Evolutionary conservation across 2,113 vertebrate species (phyloP), one percentile per base, ranked within the genome.

Genomic region (Hassar affinis): DNA sequence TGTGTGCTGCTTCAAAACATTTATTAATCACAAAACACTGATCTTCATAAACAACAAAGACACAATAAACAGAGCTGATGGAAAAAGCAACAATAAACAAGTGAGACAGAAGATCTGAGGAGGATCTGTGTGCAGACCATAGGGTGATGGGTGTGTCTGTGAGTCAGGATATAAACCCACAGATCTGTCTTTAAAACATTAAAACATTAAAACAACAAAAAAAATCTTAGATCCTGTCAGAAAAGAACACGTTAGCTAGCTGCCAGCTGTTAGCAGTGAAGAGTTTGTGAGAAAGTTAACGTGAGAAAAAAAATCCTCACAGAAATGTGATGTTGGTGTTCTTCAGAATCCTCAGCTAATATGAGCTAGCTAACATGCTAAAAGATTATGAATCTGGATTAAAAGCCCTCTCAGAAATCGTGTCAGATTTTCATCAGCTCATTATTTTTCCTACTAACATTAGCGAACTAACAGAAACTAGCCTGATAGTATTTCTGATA

Each of bases 1-100:
- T 42, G 85, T 88, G 82, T 91, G 88, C 87, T 92, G 93, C 92
- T 92, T 93, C 47, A 93, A 93, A 95, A 93, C 94, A 94, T 95
- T 95, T 95, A 94, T 93, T 95, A 86, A 69, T 86, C 84, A 87
- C 84, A 84, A 81, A 85, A 80, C 80, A 89, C 89, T 86, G 78
- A 88, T 59, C 86, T 85, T 91, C 87, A 74, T 59, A 79, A 79
- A 80, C 87, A 89, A 93, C 89, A 87, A 81, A 92, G 89, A 88
- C 61, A 89, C 85, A 33, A 38, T 27, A 88, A 82, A 91, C 77
- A 83, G 79, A 85, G 45, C 61, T 77, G 81, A 76, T 87, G 85
- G 84, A 71, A 75, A 85, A 87, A 90, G 76, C 72, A 85, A 85
- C 89, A 86, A 45, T 47, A 17, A 61, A 38, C 42, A 71, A 35